phyloP scores from a whole-genome alignment of 2,113 vertebrate genomes.

The Chunga burmeisteri region DNA sequence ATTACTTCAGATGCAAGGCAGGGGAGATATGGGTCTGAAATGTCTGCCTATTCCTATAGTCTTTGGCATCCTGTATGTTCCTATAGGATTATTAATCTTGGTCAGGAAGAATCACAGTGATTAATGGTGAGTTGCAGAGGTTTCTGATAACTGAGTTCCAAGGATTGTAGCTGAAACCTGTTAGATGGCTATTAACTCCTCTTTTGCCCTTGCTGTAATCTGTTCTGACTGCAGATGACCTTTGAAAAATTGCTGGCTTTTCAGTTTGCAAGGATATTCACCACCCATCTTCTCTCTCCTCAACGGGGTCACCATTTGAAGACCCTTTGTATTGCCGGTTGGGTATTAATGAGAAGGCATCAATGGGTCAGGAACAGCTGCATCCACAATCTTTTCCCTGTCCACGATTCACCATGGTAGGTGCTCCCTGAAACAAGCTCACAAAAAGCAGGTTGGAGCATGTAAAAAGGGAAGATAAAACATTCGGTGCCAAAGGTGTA shows the following conservation, averaged over 20 bases:
- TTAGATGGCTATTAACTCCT: conserved; percentile 18
- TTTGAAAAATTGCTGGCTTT: background rate
- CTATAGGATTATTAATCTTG: background rate
- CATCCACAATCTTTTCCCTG: background rate
- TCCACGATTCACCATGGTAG: background rate
- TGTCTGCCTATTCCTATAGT: background rate
- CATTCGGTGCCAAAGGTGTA: background rate
- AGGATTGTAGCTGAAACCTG: background rate
- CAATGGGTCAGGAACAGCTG: background rate
- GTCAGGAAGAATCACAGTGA: background rate
- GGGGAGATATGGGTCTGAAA: background rate
- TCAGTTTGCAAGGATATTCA: background rate
- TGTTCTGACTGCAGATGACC: background rate
- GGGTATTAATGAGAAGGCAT: background rate
- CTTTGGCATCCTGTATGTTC: background rate
- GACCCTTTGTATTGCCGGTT: background rate
- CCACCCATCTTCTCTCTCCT: background rate
- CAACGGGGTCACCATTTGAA: background rate
- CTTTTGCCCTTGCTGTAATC: background rate
- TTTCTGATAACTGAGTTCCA: conserved; percentile 27
- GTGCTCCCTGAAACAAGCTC: background rate
- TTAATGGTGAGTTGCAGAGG: conserved; percentile 7
- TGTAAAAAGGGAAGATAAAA: background rate
- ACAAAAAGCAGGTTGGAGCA: background rate
- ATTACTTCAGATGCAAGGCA: background rate